Evolutionary conservation across 2,888 invertebrate genomes (phyloP).

Genomic region (Ariolimax columbianus): DNA sequence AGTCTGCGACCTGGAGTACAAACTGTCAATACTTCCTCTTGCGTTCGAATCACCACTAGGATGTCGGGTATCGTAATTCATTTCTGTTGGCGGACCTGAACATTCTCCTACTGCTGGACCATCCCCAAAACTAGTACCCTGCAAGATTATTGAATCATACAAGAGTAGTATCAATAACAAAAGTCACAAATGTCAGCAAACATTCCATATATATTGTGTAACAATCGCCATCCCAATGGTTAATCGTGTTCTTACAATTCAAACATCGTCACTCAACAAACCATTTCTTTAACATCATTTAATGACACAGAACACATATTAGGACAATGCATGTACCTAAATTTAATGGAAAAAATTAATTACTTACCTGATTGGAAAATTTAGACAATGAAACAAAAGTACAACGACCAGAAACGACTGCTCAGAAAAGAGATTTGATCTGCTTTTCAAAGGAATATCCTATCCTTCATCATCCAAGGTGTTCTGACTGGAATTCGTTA

Average conservation of each 20-base stretch:
- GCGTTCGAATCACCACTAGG: too few species aligned
- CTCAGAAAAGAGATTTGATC: too few species aligned
- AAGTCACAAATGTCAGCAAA: background rate
- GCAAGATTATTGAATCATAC: slow-evolving; percentile 6
- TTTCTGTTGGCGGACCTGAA: background rate
- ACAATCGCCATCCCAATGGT: background rate
- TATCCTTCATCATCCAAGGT: too few species aligned
- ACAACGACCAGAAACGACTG: background rate
- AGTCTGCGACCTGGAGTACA: background rate
- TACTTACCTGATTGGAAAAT: background rate
- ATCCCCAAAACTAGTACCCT: slow-evolving; percentile 9
- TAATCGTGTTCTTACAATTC: background rate
- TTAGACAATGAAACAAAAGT: background rate
- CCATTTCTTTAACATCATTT: background rate
- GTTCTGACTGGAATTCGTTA: too few species aligned
- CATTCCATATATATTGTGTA: background rate
- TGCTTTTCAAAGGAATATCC: too few species aligned
- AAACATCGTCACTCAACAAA: background rate
- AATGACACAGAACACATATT: background rate
- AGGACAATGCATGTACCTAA: too few species aligned
- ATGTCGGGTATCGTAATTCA: too few species aligned
- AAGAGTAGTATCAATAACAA: background rate
- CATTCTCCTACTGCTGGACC: background rate
- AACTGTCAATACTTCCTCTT: background rate
- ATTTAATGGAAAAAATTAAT: background rate